These are phyloP conservation scores for Peromyscus polionotus DNA, from an alignment of 2,113 vertebrate genomes.

Conservation along the genomic window DNA sequence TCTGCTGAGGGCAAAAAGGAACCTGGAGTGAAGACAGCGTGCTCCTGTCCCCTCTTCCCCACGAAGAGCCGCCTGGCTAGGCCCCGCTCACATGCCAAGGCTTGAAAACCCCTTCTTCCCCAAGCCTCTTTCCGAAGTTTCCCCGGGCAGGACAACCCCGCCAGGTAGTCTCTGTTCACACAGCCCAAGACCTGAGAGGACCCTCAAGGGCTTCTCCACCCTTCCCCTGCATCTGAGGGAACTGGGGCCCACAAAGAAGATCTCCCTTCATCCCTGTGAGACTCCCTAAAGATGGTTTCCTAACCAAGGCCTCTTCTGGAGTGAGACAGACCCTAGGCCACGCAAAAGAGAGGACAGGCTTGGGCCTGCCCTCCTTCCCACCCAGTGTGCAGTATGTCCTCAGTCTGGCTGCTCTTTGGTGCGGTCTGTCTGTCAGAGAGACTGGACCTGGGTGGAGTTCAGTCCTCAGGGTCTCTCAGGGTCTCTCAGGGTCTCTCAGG, in stretches of 20 bases:
- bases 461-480: not conserved
- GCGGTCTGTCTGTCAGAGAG: not conserved
- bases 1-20: not conserved
- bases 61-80: accelerated
- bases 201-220: not conserved
- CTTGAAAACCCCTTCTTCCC: not conserved
- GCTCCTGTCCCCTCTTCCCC: not conserved
- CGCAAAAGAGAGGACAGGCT: not conserved
- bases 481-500: not conserved
- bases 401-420: not conserved
- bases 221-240: not conserved
- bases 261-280: not conserved
- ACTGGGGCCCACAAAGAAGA: not conserved
- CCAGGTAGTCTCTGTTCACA: not conserved
- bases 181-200: not conserved
- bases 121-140: not conserved
- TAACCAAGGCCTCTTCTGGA: not conserved
- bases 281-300: not conserved
- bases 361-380: too few species aligned
- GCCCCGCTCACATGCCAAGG: too few species aligned
- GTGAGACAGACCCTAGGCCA: not conserved
- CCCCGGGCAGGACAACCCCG: not conserved
- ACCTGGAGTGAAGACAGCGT: not conserved
- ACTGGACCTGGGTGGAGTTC: not conserved
- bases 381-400: accelerated